Percentiles rank a stretch among this genome's conserved stretches.
phyloP scores from a whole-genome alignment of 2,888 invertebrate genomes.

The Ophion costatus region DNA sequence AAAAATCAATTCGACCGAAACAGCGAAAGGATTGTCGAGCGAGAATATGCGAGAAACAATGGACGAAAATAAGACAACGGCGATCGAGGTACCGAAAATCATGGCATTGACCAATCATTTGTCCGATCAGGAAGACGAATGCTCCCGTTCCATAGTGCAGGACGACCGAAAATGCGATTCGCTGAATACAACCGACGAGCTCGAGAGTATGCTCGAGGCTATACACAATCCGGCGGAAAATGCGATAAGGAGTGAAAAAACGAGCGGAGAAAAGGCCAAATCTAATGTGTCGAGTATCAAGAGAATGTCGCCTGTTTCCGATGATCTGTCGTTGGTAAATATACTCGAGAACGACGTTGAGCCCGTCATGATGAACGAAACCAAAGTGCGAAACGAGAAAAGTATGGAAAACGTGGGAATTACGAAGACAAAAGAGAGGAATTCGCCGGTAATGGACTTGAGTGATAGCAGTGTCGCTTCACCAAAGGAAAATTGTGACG shows the following conservation, averaged over 20 bases:
- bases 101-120: constrained; percentile 59
- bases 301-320: constrained; percentile 80
- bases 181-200: constrained; percentile 82
- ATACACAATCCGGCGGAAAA: constrained; percentile 82
- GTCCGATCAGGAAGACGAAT: constrained; percentile 52
- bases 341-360: constrained; percentile 81
- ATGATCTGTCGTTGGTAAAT: constrained; percentile 81
- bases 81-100: constrained; percentile 59
- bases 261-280: constrained; percentile 67
- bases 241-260: constrained; percentile 75
- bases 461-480: constrained; percentile 30
- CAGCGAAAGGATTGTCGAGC: constrained; percentile 73
- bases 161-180: constrained; percentile 80
- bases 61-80: constrained; percentile 64
- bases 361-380: constrained; percentile 70
- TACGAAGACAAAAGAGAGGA: constrained; percentile 64
- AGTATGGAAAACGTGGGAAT: constrained; percentile 58
- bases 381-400: constrained; percentile 68
- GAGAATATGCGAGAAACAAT: constrained; percentile 74
- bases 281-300: constrained; percentile 75
- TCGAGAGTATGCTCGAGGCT: constrained; percentile 83
- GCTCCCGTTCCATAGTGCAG: constrained; percentile 18
- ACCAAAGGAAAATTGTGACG: constrained; percentile 57
- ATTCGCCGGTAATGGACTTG: constrained; percentile 42
- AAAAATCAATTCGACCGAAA: constrained; percentile 49